Evolutionary conservation across 2,113 vertebrate species (phyloP), one percentile per base, ranked within the genome.

Genomic region (Macquaria australasica): DNA sequence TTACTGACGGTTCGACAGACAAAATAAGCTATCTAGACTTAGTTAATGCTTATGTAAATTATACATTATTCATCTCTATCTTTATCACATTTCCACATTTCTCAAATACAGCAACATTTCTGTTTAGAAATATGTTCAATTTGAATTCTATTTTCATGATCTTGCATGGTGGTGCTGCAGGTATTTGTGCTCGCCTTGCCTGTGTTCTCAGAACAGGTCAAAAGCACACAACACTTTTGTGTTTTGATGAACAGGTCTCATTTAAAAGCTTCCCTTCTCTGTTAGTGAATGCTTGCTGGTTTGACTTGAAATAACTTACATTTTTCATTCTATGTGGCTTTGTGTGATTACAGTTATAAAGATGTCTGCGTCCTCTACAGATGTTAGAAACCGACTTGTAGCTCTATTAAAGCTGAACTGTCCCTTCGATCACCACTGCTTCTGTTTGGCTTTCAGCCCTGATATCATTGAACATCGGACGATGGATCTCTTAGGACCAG

Each of bases 401-500:
- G 79, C 56, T 76, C 59, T 41, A n/a, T 83, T 63, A 67, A 28
- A 45, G 59, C 64, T 59, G 28, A 67, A 20, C 51, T 20, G n/a
- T 68, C 39, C 23, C 50, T 88, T 89, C 68, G 39, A 87, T 82
- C 79, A 75, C 68, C 6, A 8, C 79, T 67, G 58, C 31, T 90
- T 73, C 74, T 66, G 50, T 53, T 82, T 77, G 63, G 77, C 88
- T 87, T 58, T 31, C 23, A 2, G 60, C 77, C 77, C 70, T 58
- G 62, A 72, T 79, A 72, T 80, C 87, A 70, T 31, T 72, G 84
- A 70, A 70, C 81, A 55, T 5, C 3, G 69, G 77, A 71, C 64
- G 80, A 90, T 81, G 74, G 79, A 90, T 90, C 77, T 89, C 73
- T 67, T 9, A 18, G 53, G 73, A 59, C 79, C 62, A 14, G 80